Percentiles rank a stretch among this genome's conserved stretches.
These are phyloP conservation scores for Cataglyphis hispanica DNA, from an alignment of 1,140 invertebrate species.

Conservation along the genomic window DNA sequence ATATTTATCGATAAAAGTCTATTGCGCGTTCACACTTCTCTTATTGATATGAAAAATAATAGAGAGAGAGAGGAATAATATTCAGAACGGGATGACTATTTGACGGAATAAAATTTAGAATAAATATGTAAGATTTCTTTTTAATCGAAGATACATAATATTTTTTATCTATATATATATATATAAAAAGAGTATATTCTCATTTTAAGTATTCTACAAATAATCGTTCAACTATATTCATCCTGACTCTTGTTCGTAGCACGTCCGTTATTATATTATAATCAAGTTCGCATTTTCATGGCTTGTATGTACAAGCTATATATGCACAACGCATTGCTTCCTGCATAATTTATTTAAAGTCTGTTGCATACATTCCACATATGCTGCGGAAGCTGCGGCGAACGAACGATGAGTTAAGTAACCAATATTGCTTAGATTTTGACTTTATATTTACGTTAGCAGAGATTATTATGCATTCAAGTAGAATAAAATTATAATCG, in stretches of 20 bases:
- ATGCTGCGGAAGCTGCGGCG: slow-evolving; percentile 10
- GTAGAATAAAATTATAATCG: slow-evolving; percentile 15
- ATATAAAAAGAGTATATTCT: background rate
- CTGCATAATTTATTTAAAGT: slow-evolving; percentile 47
- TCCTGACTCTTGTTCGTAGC: background rate
- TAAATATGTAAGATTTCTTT: background rate
- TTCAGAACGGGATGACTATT: background rate
- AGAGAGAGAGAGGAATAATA: background rate
- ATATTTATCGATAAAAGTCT: background rate
- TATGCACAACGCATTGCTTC: slow-evolving; percentile 12
- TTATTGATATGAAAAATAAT: background rate
- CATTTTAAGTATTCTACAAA: background rate
- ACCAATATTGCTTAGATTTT: slow-evolving; percentile 32
- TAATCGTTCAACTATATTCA: background rate
- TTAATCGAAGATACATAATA: background rate
- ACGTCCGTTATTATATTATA: slow-evolving; percentile 33
- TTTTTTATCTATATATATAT: background rate
- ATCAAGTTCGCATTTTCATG: background rate
- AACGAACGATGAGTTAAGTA: slow-evolving; percentile 38
- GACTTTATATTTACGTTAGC: slow-evolving; percentile 24
- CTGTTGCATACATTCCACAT: background rate
- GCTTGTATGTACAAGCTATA: background rate
- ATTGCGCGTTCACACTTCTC: background rate
- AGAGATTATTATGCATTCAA: slow-evolving; percentile 33
- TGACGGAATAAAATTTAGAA: background rate